Conservation (phyloP, 1,140 invertebrate species). For the Babylonia areolata region DNA sequence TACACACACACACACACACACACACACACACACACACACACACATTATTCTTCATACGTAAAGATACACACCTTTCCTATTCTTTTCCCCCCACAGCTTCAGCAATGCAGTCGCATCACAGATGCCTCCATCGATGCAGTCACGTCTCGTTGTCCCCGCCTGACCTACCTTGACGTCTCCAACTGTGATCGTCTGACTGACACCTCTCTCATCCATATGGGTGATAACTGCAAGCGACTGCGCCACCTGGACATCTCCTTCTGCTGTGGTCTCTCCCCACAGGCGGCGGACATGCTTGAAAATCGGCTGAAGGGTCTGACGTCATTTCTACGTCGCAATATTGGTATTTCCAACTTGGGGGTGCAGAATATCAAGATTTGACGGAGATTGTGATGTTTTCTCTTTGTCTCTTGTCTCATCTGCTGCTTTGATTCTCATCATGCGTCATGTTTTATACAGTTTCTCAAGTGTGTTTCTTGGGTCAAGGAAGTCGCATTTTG, state of each 20-base stretch:
- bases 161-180: slow-evolving; percentile 82
- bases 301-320: slow-evolving; percentile 41
- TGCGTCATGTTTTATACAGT: no score
- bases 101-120: slow-evolving; percentile 78
- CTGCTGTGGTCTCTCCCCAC: slow-evolving; percentile 79
- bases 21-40: no score
- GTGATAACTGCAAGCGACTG: slow-evolving; percentile 79
- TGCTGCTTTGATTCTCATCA: no score
- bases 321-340: neutral
- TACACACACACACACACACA: no score
- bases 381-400: neutral
- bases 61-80: neutral
- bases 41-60: neutral
- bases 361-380: neutral
- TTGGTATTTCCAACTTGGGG: slow-evolving; percentile 12
- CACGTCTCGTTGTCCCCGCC: slow-evolving; percentile 78
- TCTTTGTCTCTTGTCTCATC: no score
- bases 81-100: slow-evolving; percentile 50
- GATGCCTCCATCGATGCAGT: slow-evolving; percentile 81
- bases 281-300: slow-evolving; percentile 66
- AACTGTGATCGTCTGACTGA: slow-evolving; percentile 83
- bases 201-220: slow-evolving; percentile 79
- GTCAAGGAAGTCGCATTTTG: no score
- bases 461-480: no score
- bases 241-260: slow-evolving; percentile 80